Conservation (phyloP, 2,113 vertebrate species). For the Merops nubicus region DNA sequence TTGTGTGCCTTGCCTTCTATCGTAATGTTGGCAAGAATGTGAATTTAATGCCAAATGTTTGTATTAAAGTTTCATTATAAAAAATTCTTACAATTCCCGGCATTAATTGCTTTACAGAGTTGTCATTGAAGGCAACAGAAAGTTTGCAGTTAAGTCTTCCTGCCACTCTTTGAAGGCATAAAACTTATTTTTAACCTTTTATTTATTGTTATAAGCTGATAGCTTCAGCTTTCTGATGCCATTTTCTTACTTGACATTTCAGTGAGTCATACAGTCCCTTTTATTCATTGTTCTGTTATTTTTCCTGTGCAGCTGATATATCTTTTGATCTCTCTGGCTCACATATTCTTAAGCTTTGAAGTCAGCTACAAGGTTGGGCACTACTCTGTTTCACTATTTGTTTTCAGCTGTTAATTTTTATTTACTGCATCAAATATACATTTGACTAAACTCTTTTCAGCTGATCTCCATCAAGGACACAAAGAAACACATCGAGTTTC, state of each 20-base stretch:
- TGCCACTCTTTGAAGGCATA: background rate
- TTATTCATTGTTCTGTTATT: constrained; percentile 2
- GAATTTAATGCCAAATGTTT: background rate
- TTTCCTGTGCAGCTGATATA: background rate
- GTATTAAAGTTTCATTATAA: background rate
- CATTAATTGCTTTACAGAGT: background rate
- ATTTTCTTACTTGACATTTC: constrained; percentile 1
- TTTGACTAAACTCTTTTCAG: background rate
- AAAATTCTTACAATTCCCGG: background rate
- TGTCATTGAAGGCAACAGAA: background rate
- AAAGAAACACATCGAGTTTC: too few relatives aligned
- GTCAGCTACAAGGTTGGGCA: background rate
- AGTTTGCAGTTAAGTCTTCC: background rate
- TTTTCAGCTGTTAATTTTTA: background rate
- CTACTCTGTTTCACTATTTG: background rate
- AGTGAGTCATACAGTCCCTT: background rate
- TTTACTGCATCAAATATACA: background rate
- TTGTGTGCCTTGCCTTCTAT: background rate
- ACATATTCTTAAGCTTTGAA: background rate
- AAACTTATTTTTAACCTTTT: constrained; percentile 37
- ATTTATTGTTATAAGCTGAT: constrained; percentile 9
- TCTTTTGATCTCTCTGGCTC: background rate
- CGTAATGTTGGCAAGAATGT: background rate
- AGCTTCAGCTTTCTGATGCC: background rate
- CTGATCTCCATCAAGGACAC: background rate